Evolutionary conservation across 2,797 vertebrate species (phyloP).

Genomic region (Gobio occitaniae): DNA sequence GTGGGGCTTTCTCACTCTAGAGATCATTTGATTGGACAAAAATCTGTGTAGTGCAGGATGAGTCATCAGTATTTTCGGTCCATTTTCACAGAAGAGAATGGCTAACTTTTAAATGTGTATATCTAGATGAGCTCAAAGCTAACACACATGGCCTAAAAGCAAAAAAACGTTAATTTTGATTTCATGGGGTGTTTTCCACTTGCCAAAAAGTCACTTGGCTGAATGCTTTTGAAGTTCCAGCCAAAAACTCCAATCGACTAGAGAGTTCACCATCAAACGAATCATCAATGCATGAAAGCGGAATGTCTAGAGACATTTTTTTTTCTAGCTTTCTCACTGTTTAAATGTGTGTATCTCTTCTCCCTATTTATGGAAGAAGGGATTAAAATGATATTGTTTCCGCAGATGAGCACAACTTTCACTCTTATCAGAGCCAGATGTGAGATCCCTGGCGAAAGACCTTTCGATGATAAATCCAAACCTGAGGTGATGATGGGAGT

Average conservation of each 20-base stretch:
- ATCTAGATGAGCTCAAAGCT: background rate
- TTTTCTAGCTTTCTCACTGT: constrained; percentile 8
- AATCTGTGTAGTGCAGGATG: background rate
- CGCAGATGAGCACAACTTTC: constrained; percentile 7
- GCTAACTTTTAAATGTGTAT: background rate
- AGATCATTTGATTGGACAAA: background rate
- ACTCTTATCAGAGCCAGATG: constrained; percentile 31
- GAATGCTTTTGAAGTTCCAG: constrained; percentile 40
- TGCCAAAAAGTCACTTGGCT: constrained; percentile 24
- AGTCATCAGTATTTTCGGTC: background rate
- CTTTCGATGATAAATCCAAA: constrained; percentile 67
- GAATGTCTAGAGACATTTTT: constrained; percentile 13
- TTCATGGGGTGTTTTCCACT: background rate
- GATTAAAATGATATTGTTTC: constrained; percentile 24
- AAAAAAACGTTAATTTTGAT: background rate
- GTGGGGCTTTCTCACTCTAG: background rate
- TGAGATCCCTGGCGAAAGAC: constrained; percentile 56
- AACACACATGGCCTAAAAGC: background rate
- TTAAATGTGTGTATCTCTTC: constrained; percentile 4
- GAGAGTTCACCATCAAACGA: constrained; percentile 29
- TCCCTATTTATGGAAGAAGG: background rate
- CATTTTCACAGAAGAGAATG: background rate
- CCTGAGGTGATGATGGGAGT: constrained; percentile 61
- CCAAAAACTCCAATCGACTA: constrained; percentile 10
- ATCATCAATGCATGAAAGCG: constrained; percentile 32